Evolutionary conservation across 2,888 invertebrate species (phyloP), one percentile per base, ranked within the genome.

Genomic region (Caradrina kadenii): DNA sequence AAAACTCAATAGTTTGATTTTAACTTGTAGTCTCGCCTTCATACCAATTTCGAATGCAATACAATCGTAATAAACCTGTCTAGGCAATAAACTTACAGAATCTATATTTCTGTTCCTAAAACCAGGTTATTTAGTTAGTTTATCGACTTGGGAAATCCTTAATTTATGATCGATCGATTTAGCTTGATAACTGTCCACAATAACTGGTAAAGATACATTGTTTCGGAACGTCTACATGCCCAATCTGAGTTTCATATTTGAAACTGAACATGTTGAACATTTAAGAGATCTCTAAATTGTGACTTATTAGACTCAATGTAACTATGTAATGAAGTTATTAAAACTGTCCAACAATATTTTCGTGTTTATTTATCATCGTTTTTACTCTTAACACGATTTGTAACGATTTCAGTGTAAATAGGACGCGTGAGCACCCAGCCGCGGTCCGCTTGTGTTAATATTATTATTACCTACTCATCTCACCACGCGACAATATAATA

Each of bases 401-500:
- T 22, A 48, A 11, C 15, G 11, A 56, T 31, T 66, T 61, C 13
- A 17, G 39, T 52, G 49, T 31, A 59, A 50, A 50, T 48, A 8
- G 13, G 59, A 55, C 65, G 58, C 71, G 54, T 59, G 65, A 54
- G 65, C 71, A 63, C 48, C 49, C 42, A 22, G 22, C 53, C 42
- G 54, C 42, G 31, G 69, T 45, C 53, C 26, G 61, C 61, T 53
- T 48, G 53, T 58, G n/a, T 56, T 67, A 58, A 58, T 68, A 74
- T 74, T 61, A 59, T 76, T 70, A 55, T 70, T 71, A 59, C 26
- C 26, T 26, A 26, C 62, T 66, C 62, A 71, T 70, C 52, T 39
- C 62, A 52, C 76, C 70, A 76, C 65, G 65, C 75, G 64, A 70
- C 65, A 63, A 55, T 63, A 59, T 70, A 76, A 71, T 61, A 60